These are phyloP conservation scores for Platysteira castanea DNA, from an alignment of 2,113 vertebrate species.

Conservation along the genomic window DNA sequence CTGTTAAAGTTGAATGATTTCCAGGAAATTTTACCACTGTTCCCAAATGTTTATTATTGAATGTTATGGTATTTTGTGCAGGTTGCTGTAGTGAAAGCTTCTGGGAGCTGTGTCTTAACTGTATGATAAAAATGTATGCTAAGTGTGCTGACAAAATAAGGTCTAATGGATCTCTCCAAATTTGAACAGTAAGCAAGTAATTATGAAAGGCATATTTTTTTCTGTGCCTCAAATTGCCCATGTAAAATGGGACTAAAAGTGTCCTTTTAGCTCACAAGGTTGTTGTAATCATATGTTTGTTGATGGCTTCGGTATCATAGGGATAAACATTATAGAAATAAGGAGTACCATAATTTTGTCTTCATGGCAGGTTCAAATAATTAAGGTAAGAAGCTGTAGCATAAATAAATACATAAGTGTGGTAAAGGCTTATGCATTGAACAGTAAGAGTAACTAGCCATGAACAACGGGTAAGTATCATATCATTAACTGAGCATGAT, in stretches of 20 bases:
- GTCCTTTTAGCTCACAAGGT: not conserved
- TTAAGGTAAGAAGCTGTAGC: not conserved
- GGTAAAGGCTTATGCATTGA: not conserved
- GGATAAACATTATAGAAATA: not conserved
- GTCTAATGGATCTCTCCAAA: not conserved
- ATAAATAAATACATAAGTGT: not conserved
- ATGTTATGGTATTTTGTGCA: not conserved
- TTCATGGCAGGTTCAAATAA: not conserved
- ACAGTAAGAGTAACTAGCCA: not conserved
- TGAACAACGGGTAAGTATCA: not conserved
- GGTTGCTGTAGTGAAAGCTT: not conserved
- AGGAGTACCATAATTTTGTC: not conserved
- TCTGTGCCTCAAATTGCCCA: not conserved
- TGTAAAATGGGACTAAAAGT: not conserved
- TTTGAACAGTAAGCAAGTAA: not conserved
- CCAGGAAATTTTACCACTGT: not conserved
- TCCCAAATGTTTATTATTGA: not conserved
- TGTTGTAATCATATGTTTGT: not conserved
- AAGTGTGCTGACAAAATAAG: not conserved
- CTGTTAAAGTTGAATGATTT: not conserved
- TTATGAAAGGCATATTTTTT: not conserved
- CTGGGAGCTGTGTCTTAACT: not conserved
- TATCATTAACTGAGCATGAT: not conserved
- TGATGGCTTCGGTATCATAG: not conserved
- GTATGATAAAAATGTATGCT: not conserved